Conservation (phyloP, 1,140 invertebrate genomes). For the Helicoverpa zea region DNA sequence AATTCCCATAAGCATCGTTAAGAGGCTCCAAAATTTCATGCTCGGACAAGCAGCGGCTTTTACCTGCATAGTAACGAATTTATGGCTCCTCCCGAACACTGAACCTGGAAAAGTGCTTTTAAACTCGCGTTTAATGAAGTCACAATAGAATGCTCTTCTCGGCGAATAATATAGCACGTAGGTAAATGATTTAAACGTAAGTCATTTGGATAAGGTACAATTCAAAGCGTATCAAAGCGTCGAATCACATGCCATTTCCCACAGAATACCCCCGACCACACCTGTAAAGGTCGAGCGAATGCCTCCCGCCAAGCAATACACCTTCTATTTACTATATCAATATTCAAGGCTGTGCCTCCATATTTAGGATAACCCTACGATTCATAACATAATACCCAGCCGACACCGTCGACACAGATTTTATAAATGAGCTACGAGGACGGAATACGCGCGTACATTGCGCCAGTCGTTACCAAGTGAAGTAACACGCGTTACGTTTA, state of each 20-base stretch:
- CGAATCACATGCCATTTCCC: constrained; percentile 17
- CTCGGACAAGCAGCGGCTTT: neutral
- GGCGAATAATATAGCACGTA: too few species aligned
- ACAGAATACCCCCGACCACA: neutral
- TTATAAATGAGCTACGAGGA: constrained; percentile 45
- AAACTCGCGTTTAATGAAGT: neutral
- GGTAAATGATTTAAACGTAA: neutral
- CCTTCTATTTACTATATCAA: constrained; percentile 32
- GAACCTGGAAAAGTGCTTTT: neutral
- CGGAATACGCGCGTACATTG: constrained; percentile 40
- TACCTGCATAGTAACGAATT: constrained; percentile 11
- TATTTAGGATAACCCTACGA: constrained; percentile 13
- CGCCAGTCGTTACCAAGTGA: constrained; percentile 37
- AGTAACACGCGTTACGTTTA: constrained; percentile 46
- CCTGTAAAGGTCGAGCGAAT: neutral
- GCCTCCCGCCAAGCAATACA: neutral
- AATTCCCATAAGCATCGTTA: constrained; percentile 25
- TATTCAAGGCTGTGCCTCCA: constrained; percentile 28
- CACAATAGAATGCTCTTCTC: neutral
- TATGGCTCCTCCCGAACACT: neutral
- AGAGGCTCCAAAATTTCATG: constrained; percentile 35
- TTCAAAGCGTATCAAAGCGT: neutral
- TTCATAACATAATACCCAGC: constrained; percentile 31
- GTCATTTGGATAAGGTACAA: too few species aligned
- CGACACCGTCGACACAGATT: constrained; percentile 38